Base-by-base conservation (phyloP, 2,888 invertebrate species). In the Eristalis intricaria region DNA sequence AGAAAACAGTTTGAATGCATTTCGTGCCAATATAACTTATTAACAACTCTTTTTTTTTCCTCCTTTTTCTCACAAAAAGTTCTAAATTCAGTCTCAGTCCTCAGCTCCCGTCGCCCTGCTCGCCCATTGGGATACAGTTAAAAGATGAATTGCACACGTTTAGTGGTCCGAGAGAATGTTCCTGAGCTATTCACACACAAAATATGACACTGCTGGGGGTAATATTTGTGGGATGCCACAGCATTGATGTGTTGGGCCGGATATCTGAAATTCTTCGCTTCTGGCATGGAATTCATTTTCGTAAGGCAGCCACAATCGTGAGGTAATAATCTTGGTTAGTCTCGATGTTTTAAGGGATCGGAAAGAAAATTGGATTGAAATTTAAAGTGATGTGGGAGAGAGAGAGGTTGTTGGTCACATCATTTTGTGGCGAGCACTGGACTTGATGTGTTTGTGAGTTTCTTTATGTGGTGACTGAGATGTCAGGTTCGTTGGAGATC, bases 1-100 rank as follows among this genome's bases (percentile, higher is more conserved):
- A 82, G 82, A 85, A 85, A 82, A 81, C 82, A 74, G 82, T 85
- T 85, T 82, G 82, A 85, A 85, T 85, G 77, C 81, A 74, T 77
- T 85, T 85, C 77, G 73, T 85, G 82, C 77, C 85, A 82, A 85
- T 82, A 81, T 66, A 78, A 82, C 60, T 81, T 85, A 85, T 85
- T 85, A 85, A 58, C 38, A 81, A 85, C 29, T 85, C 29, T 85
- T 77, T 85, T 50, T 81, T 73, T 43, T 38, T 50, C n/a, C 13
- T 60, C 15, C 56, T 8, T 40, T n/a, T 0, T 23, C 38, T 23
- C 10, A 0, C 38, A 22, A 13, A 26, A 63, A 69, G 61, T 65
- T 81, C 40, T 69, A 61, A 38, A 38, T 43, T 40, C 8, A 32
- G 32, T 32, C 4, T 5, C 4, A 32, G 32, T 32, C 32, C 32